Evolutionary conservation across 2,797 vertebrate species (phyloP), one percentile per base, ranked within the genome.

Genomic region (Pseudochirops cupreus): DNA sequence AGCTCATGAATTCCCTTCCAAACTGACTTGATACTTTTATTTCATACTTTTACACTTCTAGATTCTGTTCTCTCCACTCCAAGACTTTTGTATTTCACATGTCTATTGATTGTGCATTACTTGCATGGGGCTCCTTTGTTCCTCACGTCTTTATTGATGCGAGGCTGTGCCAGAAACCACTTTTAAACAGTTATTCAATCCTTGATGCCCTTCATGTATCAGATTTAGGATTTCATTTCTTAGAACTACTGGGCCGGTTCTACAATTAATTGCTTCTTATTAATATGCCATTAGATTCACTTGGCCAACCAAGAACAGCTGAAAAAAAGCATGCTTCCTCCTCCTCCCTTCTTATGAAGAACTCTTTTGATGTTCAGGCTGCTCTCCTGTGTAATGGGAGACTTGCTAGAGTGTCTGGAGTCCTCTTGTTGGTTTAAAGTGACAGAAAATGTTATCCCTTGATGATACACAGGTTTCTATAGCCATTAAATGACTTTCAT

Each of bases 261-360:
- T 95, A 97, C 97, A 98, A 96, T 94, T 97, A 98, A 97, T 97
- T 97, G 93, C 97, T 97, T 97, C 97, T 97, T 98, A 98, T 97
- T 92, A 97, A 96, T 96, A 98, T 98, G 92, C 94, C 87, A 92
- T 98, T 97, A 97, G 97, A 97, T 74, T 94, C 16, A 13, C 96
- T 96, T 97, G 94, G 97, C 95, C 96, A 98, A 90, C 92, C 93
- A 96, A 98, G 97, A 98, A 96, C 55, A 95, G 91, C 97, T 97
- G 95, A 97, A 96, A 87, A 96, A 98, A 96, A 14, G n/a, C 33
- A 82, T 28, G 0, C 59, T 87, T 96, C 96, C 94, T 74, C 95
- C 91, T 92, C 56, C 33, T 97, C 93, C 93, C 91, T 92, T 95
- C 59, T 10, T 55, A 91, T 93, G 91, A 94, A 59, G 1, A 94